These are phyloP conservation scores for Oasisia sp. DNA, from an alignment of 2,888 invertebrate species.

Conservation along the genomic window DNA sequence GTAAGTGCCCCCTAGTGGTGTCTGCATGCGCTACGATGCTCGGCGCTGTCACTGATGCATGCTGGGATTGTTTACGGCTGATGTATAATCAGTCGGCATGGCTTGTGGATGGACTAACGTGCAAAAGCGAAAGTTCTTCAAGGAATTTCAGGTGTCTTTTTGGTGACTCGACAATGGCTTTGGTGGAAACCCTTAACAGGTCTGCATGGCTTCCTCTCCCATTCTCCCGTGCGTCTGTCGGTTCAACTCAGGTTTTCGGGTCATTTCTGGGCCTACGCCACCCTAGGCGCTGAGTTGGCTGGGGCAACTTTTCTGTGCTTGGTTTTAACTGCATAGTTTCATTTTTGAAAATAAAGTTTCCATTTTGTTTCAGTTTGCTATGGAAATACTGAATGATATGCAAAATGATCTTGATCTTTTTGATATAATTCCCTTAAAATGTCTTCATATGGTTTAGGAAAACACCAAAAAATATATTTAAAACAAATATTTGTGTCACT, in stretches of 20 bases:
- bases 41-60: constrained; percentile 3
- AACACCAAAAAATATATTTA: too few relatives aligned
- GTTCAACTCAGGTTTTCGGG: neutral
- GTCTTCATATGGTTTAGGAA: too few relatives aligned
- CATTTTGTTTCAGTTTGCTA: too few relatives aligned
- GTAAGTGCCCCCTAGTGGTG: constrained; percentile 3
- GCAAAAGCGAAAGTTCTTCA: neutral
- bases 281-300: neutral
- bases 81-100: neutral
- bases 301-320: neutral
- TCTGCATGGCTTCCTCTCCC: neutral
- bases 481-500: too few relatives aligned
- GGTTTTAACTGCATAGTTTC: neutral
- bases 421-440: too few relatives aligned
- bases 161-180: neutral
- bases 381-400: too few relatives aligned
- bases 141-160: neutral
- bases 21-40: neutral
- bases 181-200: neutral
- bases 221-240: neutral
- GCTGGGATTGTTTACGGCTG: neutral
- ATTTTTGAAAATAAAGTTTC: too few relatives aligned
- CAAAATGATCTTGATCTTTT: too few relatives aligned
- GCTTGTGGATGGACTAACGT: neutral
- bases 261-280: neutral